Evolutionary conservation across 2,888 invertebrate genomes (phyloP).

Genomic region (Adineta ricciae): DNA sequence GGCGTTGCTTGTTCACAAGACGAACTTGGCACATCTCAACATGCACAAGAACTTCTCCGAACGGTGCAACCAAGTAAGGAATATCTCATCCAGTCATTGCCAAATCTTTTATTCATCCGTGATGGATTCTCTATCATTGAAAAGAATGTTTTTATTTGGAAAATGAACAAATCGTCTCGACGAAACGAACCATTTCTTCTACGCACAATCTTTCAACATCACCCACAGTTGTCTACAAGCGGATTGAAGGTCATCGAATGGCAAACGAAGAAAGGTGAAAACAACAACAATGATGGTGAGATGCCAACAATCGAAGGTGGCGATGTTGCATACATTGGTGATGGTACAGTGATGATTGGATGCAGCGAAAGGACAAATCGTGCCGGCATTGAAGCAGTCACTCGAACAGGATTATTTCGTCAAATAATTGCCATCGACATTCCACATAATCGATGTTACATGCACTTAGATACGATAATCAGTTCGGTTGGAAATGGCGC

Average conservation of each 20-base stretch:
- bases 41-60: background rate
- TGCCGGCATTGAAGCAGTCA: background rate
- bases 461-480: background rate
- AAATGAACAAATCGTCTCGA: background rate
- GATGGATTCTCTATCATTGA: background rate
- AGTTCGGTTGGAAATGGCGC: background rate
- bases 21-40: background rate
- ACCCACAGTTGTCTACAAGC: background rate
- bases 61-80: background rate
- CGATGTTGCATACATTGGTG: background rate
- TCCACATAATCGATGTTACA: background rate
- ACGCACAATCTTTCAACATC: background rate
- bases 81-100: background rate
- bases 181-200: background rate
- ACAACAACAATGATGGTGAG: background rate
- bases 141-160: background rate
- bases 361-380: background rate
- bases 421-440: background rate
- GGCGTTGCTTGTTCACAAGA: background rate
- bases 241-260: background rate
- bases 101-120: background rate
- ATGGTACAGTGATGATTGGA: background rate
- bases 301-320: background rate
- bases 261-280: background rate
- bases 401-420: background rate